These are phyloP conservation scores for Neoniphon sammara DNA, from an alignment of 2,797 vertebrate genomes.

Conservation along the genomic window DNA sequence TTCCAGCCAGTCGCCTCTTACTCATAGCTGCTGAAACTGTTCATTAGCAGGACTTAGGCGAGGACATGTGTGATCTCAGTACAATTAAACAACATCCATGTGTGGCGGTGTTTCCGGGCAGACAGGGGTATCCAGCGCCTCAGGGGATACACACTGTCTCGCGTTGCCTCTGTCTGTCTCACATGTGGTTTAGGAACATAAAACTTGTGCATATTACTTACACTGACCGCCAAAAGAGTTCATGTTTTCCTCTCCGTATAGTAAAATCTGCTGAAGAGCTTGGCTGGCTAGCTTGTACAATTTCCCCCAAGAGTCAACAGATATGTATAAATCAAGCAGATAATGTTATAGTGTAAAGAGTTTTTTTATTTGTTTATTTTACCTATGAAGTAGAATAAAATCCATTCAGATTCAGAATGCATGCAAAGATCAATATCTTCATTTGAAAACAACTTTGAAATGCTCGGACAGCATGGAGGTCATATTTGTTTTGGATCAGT, in stretches of 20 bases:
- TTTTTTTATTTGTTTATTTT: not conserved
- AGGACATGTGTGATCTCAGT: slow-evolving; percentile 63
- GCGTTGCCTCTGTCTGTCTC: slow-evolving; percentile 57
- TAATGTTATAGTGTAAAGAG: slow-evolving; percentile 6
- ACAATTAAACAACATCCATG: slow-evolving; percentile 71
- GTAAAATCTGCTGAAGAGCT: slow-evolving; percentile 33
- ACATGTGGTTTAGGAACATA: slow-evolving; percentile 68
- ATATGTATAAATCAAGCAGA: slow-evolving; percentile 30
- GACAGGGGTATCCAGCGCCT: slow-evolving; percentile 67
- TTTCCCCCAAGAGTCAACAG: slow-evolving; percentile 24
- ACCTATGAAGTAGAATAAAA: not conserved
- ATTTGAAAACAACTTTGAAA: slow-evolving; percentile 1
- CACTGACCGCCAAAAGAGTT: slow-evolving; percentile 27
- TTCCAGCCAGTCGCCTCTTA: slow-evolving; percentile 55
- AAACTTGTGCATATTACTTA: slow-evolving; percentile 52
- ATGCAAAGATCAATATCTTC: slow-evolving; percentile 15
- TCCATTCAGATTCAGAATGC: slow-evolving; percentile 12
- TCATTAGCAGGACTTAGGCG: slow-evolving; percentile 66
- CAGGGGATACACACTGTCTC: slow-evolving; percentile 64
- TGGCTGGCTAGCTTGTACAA: slow-evolving; percentile 33
- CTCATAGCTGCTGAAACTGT: slow-evolving; percentile 54
- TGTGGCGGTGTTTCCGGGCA: slow-evolving; percentile 77
- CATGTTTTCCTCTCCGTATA: slow-evolving; percentile 17
- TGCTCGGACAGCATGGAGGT: slow-evolving; percentile 31
- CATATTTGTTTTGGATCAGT: slow-evolving; percentile 57